Evolutionary conservation across 2,113 vertebrate genomes (phyloP).

Genomic region (Nanorana parkeri): DNA sequence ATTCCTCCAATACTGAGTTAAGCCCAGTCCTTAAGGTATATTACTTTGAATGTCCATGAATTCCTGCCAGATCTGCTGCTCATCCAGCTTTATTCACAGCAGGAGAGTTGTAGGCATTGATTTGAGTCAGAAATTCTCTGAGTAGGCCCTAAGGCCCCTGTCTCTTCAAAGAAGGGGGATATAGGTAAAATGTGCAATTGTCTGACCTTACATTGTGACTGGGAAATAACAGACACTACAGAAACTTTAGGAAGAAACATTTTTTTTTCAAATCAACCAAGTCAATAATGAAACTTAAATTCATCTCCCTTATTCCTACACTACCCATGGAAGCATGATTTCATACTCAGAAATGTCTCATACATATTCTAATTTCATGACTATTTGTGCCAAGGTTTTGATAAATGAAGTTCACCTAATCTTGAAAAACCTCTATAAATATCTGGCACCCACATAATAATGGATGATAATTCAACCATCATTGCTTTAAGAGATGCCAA

Average conservation of each 20-base stretch:
- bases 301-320: too few species aligned
- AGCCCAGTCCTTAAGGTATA: constrained; percentile 47
- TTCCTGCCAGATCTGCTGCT: constrained; percentile 2
- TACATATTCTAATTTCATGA: too few species aligned
- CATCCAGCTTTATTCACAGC: constrained; percentile 25
- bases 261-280: background rate
- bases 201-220: constrained; percentile 4
- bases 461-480: too few species aligned
- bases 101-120: constrained; percentile 33
- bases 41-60: constrained; percentile 41
- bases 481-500: too few species aligned
- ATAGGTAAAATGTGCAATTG: constrained; percentile 16
- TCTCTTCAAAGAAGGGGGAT: constrained; percentile 38
- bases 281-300: background rate
- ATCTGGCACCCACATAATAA: too few species aligned
- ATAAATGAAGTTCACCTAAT: too few species aligned
- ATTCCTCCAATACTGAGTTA: constrained; percentile 43
- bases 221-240: background rate
- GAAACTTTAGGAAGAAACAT: background rate
- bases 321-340: too few species aligned
- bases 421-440: too few species aligned
- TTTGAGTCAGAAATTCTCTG: constrained; percentile 31
- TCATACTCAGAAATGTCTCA: too few species aligned
- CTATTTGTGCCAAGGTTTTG: too few species aligned
- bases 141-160: constrained; percentile 24